Evolutionary conservation across 2,888 invertebrate species (phyloP), one percentile per base, ranked within the genome.

Genomic region (Cephonodes hylas): DNA sequence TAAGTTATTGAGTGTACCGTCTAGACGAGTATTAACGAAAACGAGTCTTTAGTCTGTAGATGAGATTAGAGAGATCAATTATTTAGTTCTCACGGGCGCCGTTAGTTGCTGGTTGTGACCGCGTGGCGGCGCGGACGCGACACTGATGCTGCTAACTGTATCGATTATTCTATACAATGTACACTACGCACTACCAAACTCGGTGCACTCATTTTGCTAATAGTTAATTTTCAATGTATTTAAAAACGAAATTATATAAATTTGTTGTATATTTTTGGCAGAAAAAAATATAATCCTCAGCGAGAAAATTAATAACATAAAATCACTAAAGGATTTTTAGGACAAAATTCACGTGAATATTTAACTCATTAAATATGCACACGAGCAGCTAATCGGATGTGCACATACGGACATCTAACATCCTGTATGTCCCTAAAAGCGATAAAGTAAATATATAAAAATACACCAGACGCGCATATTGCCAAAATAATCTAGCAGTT

Each of bases 61-160:
- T 85, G 80, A 86, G 88, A 89, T 89, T 87, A 86, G 81, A 76
- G 72, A 81, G 81, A 86, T 88, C 88, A 88, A 89, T 89, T 86
- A 86, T 78, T 82, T 70, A 76, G 89, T 89, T 90, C 91, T 88
- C 90, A 90, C 89, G 89, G 76, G 31, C 42, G 20, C 64, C 66
- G 66, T 67, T 65, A 59, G 66, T 58, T 65, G 69, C 73, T 71
- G 74, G 72, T 66, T 64, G 65, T 59, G 15, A 42, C 6, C 42
- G 53, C 25, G 20, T 38, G 38, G 13, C 38, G 23, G 23, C 25
- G 42, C 42, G 42, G 18, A n/a, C 8, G 53, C 53, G 18, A 22
- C 18, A 3, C 42, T 25, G 42, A 58, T 44, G 58, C 25, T 44
- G 25, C 23, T 53, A 25, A 25, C 46, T 46, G 46, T 46, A 22